phyloP scores from a whole-genome alignment of 2,888 invertebrate species.

The Lathronympha strigana region DNA sequence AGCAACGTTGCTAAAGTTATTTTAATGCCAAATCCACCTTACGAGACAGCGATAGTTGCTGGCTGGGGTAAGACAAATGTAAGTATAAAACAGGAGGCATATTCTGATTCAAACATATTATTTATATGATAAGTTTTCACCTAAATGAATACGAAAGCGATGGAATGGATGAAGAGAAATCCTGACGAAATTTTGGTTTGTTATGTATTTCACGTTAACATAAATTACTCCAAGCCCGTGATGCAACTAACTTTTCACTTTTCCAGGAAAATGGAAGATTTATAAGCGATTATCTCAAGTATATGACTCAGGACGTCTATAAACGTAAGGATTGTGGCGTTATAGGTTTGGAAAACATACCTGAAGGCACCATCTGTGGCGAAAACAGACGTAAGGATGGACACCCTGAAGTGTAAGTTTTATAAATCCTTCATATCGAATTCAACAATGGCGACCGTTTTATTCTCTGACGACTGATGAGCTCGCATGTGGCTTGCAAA shows the following conservation, averaged over 20 bases:
- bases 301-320: background rate
- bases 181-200: too few relatives aligned
- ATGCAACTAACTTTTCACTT: background rate
- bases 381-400: background rate
- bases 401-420: constrained; percentile 1
- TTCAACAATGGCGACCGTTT: too few relatives aligned
- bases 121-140: too few relatives aligned
- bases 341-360: background rate
- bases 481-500: too few relatives aligned
- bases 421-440: too few relatives aligned
- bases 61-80: constrained; percentile 14
- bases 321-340: background rate
- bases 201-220: background rate
- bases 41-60: background rate
- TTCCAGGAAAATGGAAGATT: background rate
- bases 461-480: too few relatives aligned
- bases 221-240: too few relatives aligned
- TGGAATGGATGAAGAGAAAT: too few relatives aligned
- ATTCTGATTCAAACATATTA: too few relatives aligned
- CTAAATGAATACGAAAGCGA: too few relatives aligned
- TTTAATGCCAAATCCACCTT: background rate
- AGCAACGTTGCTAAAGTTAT: background rate
- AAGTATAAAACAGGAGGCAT: background rate
- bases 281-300: background rate
- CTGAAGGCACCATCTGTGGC: background rate